Conservation (phyloP, 1,140 invertebrate genomes). For the Saxidomus purpurata region DNA sequence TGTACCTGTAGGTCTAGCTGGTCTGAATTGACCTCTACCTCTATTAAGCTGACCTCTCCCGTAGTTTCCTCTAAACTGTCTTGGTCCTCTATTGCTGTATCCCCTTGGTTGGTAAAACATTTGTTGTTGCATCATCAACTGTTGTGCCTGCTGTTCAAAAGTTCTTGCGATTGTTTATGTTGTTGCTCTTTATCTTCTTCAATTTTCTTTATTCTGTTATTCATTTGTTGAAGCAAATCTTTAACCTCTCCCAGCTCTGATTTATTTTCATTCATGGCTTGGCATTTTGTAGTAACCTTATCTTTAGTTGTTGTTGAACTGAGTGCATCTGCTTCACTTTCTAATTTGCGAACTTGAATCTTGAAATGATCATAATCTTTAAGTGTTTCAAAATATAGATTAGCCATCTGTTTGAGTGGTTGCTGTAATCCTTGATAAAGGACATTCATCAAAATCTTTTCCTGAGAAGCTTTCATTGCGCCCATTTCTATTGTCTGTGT, state of each 20-base stretch:
- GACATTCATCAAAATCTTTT: neutral
- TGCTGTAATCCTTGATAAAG: neutral
- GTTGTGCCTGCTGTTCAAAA: neutral
- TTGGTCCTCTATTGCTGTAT: too few species aligned
- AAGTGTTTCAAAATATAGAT: neutral
- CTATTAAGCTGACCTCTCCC: neutral
- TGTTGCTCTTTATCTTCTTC: neutral
- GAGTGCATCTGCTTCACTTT: neutral
- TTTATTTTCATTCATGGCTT: neutral
- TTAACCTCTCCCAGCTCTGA: neutral
- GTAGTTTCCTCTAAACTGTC: neutral
- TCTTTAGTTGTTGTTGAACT: neutral
- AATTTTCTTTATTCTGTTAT: neutral
- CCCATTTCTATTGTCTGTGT: neutral
- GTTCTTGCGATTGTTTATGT: neutral
- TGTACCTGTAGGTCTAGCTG: neutral
- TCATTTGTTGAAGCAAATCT: neutral
- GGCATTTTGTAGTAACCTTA: neutral
- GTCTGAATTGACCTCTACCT: neutral
- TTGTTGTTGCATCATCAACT: neutral
- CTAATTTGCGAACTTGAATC: neutral
- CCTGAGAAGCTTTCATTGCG: neutral
- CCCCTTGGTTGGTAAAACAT: neutral
- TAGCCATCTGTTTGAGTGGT: neutral
- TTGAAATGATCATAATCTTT: constrained; percentile 28